These are phyloP conservation scores for Uloborus plumipes DNA, from an alignment of 2,888 invertebrate genomes.

Conservation along the genomic window DNA sequence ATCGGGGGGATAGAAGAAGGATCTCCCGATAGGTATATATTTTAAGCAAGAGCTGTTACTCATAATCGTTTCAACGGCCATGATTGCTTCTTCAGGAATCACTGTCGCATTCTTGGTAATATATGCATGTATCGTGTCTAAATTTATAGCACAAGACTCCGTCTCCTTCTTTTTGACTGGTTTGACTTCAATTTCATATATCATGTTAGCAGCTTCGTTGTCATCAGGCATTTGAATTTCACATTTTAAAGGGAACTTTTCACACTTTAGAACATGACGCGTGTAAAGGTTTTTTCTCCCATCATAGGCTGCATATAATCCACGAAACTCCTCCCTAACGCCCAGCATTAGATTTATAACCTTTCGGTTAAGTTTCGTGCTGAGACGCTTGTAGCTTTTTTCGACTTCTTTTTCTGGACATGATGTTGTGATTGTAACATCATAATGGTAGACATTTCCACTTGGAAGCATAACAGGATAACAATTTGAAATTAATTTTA, in stretches of 20 bases:
- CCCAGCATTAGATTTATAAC: slow-evolving; percentile 73
- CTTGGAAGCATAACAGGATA: slow-evolving; percentile 74
- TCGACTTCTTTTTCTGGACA: slow-evolving; percentile 67
- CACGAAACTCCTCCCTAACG: slow-evolving; percentile 71
- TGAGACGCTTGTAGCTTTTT: slow-evolving; percentile 46
- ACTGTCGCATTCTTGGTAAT: neutral
- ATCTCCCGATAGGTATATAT: slow-evolving; percentile 38
- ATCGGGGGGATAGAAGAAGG: slow-evolving; percentile 29
- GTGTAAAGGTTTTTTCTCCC: slow-evolving; percentile 75
- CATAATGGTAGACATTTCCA: slow-evolving; percentile 74
- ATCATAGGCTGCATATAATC: slow-evolving; percentile 74
- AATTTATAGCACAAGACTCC: slow-evolving; percentile 11
- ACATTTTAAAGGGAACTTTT: slow-evolving; percentile 66
- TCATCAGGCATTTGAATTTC: slow-evolving; percentile 20
- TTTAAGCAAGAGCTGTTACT: slow-evolving; percentile 26
- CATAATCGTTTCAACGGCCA: slow-evolving; percentile 44
- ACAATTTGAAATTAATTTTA: slow-evolving; percentile 72
- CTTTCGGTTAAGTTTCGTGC: slow-evolving; percentile 73
- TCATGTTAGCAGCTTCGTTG: slow-evolving; percentile 24
- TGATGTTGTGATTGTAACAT: slow-evolving; percentile 71
- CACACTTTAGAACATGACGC: slow-evolving; percentile 71
- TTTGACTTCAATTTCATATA: slow-evolving; percentile 25
- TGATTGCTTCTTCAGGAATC: slow-evolving; percentile 25
- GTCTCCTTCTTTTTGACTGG: slow-evolving; percentile 26
- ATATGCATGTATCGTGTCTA: slow-evolving; percentile 16